phyloP scores from a whole-genome alignment of 2,113 vertebrate species.

The Platysteira castanea region DNA sequence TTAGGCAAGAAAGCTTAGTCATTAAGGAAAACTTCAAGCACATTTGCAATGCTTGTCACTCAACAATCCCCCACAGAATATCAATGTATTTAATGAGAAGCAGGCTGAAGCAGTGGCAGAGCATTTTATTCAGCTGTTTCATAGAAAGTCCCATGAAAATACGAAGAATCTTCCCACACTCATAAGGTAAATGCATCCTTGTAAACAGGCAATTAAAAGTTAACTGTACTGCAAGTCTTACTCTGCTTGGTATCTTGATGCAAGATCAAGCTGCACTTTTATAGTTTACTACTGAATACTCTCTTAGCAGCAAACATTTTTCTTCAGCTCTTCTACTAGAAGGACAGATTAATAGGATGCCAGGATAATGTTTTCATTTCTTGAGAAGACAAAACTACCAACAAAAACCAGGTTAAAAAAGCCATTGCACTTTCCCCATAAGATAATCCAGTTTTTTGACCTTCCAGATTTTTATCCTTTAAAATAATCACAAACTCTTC shows the following conservation, averaged over 20 bases:
- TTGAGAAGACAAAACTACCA: background rate
- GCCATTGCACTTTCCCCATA: background rate
- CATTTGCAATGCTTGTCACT: conserved; percentile 46
- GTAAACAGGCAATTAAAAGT: background rate
- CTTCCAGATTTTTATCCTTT: background rate
- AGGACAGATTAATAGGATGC: background rate
- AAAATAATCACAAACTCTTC: background rate
- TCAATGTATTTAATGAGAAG: background rate
- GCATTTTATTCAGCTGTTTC: background rate
- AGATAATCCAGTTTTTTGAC: background rate
- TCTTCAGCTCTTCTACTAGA: background rate
- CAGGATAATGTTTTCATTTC: background rate
- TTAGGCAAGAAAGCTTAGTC: conserved; percentile 43
- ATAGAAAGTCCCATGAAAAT: background rate
- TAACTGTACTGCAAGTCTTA: background rate
- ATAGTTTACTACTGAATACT: background rate
- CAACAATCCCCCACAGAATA: background rate
- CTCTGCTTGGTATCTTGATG: background rate
- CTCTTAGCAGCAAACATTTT: background rate
- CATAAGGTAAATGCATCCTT: background rate
- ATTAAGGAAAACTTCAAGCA: conserved; percentile 40
- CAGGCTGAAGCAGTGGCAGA: background rate
- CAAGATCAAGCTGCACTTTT: background rate
- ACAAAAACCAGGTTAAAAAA: background rate
- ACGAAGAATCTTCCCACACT: background rate